Evolutionary conservation across 2,113 vertebrate species (phyloP).

Genomic region (Oreocharis arfaki): DNA sequence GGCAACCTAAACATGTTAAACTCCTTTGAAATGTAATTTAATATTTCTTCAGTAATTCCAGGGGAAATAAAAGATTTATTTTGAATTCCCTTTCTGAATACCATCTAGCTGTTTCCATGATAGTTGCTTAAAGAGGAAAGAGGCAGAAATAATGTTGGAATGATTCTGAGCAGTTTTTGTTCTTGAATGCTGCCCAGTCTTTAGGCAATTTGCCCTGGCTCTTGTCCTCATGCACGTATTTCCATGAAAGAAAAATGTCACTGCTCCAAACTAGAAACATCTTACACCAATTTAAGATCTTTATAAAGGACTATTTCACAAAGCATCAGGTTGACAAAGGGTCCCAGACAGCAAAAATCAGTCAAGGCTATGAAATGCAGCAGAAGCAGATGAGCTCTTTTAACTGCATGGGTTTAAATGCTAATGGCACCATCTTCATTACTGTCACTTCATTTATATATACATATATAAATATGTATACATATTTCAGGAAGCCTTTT

Average conservation of each 20-base stretch:
- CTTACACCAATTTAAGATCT: background rate
- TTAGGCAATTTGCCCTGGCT: background rate
- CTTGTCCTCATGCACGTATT: background rate
- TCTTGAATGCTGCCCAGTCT: background rate
- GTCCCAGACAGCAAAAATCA: background rate
- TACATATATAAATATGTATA: background rate
- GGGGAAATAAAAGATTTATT: background rate
- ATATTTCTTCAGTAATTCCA: conserved; percentile 14
- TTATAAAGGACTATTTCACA: background rate
- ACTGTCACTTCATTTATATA: background rate
- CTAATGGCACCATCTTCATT: background rate
- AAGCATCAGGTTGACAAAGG: background rate
- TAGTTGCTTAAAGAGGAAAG: background rate
- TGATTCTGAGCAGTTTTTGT: background rate
- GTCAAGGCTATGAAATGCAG: background rate
- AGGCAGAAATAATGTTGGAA: background rate
- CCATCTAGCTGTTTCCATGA: background rate
- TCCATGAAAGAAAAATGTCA: background rate
- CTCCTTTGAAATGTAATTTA: background rate
- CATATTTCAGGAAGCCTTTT: background rate
- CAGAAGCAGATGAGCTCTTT: background rate
- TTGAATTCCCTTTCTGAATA: background rate
- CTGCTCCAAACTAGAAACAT: background rate
- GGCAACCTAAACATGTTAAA: background rate
- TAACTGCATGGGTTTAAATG: background rate